Base-by-base conservation (phyloP, 2,113 vertebrate genomes). In the Zootoca vivipara region DNA sequence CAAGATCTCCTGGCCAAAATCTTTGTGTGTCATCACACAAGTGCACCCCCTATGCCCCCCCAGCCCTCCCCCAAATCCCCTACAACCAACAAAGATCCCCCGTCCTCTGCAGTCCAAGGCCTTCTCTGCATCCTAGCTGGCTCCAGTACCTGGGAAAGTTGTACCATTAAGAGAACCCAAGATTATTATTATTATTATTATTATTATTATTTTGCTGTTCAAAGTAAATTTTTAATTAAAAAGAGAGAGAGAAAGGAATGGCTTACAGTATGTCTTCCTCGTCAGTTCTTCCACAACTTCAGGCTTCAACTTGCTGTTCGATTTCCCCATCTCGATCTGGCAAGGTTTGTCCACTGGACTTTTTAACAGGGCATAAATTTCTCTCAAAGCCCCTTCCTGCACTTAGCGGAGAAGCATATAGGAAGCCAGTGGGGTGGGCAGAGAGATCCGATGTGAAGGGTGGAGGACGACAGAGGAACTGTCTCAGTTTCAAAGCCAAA, bases 201-300 rank as follows among this genome's bases (percentile, higher is more conserved):
- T 52, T 52, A 52, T 52, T 52, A 5, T 52, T 52, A 52, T 12
- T 52, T 52, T 52, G 46, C 2, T 52, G 46, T 52, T 52, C 46
- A 62, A 62, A 62, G 58, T 15, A 62, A 15, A 5, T 62, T 62
- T 62, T 62, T 62, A 18, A 62, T n/a, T 30, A n/a, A 33, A 73
- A 10, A 15, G 20, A 33, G 20, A 33, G 20, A 3, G n/a, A 13
- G n/a, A 35, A n/a, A 20, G 3, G 3, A 24, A 69, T 3, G 93
- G 98, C 98, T 99, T 95, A 99, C 98, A 99, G 96, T 99, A 99
- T 20, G 98, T 99, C 91, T 98, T 99, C 93, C 98, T 97, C 85
- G 98, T 99, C 95, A 99, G 95, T 89, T 99, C 98, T 94, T 99
- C 98, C 95, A 99, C 98, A 92, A 98, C 98, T 96, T 99, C 98